phyloP scores from a whole-genome alignment of 2,888 invertebrate genomes.

The Diplolepis rosae region DNA sequence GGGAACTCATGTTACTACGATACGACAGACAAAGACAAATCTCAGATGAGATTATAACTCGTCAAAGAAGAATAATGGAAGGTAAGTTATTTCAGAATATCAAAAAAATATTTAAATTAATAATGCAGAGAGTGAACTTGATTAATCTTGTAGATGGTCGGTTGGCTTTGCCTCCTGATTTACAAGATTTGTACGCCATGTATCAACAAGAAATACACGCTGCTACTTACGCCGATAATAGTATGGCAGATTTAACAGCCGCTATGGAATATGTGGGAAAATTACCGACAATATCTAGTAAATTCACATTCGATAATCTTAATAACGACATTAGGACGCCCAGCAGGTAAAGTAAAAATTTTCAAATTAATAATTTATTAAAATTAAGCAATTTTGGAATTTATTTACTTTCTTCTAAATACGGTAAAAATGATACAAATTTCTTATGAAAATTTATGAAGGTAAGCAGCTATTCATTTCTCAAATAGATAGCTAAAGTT shows the following conservation, averaged over 20 bases:
- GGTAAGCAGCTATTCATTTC: not conserved
- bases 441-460: not conserved
- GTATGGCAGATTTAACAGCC: constrained; percentile 75
- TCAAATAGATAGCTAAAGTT: not conserved
- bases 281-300: constrained; percentile 77
- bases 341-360: constrained; percentile 50
- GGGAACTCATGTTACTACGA: constrained; percentile 88
- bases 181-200: constrained; percentile 86
- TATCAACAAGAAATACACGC: constrained; percentile 93
- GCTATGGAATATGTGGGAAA: constrained; percentile 70
- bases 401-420: not conserved
- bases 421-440: not conserved
- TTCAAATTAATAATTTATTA: not conserved
- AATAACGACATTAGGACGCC: constrained; percentile 57
- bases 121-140: not conserved
- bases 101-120: constrained; percentile 15
- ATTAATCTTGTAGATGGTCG: constrained; percentile 77
- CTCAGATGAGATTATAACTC: constrained; percentile 93
- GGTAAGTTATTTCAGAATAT: constrained; percentile 75
- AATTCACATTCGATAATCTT: constrained; percentile 57
- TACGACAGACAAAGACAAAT: constrained; percentile 89
- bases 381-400: not conserved
- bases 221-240: constrained; percentile 82
- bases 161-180: constrained; percentile 82
- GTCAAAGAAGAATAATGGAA: constrained; percentile 90